Conservation (phyloP, 2,113 vertebrate genomes). For the Elanoides forficatus region DNA sequence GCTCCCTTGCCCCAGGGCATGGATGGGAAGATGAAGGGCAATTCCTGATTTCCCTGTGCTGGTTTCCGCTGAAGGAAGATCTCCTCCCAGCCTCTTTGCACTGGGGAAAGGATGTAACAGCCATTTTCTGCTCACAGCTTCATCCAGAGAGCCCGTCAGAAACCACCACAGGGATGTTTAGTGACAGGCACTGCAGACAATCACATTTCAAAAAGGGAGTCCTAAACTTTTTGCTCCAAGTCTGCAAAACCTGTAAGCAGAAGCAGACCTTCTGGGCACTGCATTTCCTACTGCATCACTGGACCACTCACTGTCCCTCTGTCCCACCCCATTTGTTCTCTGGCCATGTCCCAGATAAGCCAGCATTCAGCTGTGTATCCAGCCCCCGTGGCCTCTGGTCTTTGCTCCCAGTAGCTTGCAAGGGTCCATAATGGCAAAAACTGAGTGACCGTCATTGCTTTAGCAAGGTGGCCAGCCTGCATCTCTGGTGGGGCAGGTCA, state of each 20-base stretch:
- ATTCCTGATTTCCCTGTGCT: neutral
- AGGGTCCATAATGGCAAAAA: neutral
- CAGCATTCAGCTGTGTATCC: neutral
- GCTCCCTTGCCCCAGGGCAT: neutral
- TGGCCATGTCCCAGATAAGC: too few relatives aligned
- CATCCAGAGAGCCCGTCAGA: neutral
- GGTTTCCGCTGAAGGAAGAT: neutral
- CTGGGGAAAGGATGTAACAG: neutral
- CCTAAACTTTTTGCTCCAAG: neutral
- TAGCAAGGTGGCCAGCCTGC: neutral
- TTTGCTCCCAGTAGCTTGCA: neutral
- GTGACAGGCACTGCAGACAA: neutral
- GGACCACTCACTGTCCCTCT: neutral
- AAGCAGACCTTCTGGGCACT: neutral
- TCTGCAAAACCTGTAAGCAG: neutral
- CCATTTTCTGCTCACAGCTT: neutral
- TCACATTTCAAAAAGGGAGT: neutral
- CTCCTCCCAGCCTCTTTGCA: neutral
- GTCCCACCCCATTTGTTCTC: neutral
- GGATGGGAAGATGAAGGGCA: neutral
- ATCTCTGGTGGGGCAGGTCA: neutral
- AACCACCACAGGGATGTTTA: neutral
- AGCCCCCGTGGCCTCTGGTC: fast-evolving
- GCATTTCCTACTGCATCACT: neutral
- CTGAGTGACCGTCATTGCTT: neutral